Conservation (phyloP, 2,888 invertebrate species). For the Xanthia togata region DNA sequence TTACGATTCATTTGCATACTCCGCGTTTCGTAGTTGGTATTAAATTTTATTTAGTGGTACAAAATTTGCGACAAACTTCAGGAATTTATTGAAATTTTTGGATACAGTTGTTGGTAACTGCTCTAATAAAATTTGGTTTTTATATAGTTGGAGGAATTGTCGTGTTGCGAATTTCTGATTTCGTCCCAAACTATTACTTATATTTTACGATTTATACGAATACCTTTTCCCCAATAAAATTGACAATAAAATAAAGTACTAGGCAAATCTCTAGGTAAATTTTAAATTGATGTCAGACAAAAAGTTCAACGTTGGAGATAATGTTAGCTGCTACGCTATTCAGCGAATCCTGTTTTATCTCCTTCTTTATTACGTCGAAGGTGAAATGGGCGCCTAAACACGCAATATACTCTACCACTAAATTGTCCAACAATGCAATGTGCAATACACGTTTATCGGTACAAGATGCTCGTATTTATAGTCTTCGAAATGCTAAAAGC, state of each 20-base stretch:
- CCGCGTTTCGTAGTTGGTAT: constrained; percentile 66
- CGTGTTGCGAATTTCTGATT: constrained; percentile 7
- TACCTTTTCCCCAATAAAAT: background rate
- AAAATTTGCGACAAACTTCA: constrained; percentile 46
- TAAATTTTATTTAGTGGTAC: constrained; percentile 62
- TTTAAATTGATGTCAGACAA: constrained; percentile 24
- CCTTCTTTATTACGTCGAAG: constrained; percentile 40
- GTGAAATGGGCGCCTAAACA: constrained; percentile 53
- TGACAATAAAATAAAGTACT: background rate
- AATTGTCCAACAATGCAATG: constrained; percentile 69
- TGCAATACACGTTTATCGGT: constrained; percentile 77
- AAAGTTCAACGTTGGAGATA: constrained; percentile 12
- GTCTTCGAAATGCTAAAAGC: constrained; percentile 80
- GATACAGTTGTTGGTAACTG: constrained; percentile 25
- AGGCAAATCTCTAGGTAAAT: background rate
- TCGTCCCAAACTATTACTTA: background rate
- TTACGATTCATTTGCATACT: constrained; percentile 71
- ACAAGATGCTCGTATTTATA: constrained; percentile 82
- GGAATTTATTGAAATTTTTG: constrained; percentile 37
- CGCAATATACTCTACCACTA: constrained; percentile 54
- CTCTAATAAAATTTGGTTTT: constrained; percentile 13
- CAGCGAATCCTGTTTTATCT: constrained; percentile 46
- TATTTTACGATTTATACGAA: background rate
- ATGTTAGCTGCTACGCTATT: constrained; percentile 10
- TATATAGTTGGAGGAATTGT: background rate